Conservation (phyloP, 2,113 vertebrate genomes). For the Bos javanicus region DNA sequence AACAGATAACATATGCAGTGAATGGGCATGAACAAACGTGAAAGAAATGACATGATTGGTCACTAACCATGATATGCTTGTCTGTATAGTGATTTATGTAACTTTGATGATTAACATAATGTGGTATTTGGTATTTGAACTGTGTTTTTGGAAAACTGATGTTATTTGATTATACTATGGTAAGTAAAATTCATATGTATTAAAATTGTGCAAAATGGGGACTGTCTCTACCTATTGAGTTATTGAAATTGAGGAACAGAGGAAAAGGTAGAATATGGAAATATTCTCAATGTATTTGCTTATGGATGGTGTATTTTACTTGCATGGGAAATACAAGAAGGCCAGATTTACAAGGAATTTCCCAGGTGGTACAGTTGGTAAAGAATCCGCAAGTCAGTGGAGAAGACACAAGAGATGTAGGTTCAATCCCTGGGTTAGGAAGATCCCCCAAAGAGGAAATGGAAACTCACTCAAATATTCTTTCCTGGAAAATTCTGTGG, state of each 20-base stretch:
- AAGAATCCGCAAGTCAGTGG: background rate
- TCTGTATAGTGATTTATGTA: background rate
- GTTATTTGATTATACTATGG: background rate
- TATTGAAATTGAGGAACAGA: background rate
- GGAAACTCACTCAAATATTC: background rate
- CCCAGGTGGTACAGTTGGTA: background rate
- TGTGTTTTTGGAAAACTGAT: background rate
- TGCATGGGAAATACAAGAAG: background rate
- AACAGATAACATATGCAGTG: background rate
- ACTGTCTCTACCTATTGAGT: background rate
- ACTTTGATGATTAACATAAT: background rate
- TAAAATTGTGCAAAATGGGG: background rate
- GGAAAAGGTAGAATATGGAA: background rate
- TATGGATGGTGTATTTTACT: background rate
- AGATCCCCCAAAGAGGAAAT: background rate
- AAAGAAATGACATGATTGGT: background rate
- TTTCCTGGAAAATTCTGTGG: background rate
- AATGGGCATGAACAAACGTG: background rate
- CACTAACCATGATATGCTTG: background rate
- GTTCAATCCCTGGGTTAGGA: background rate
- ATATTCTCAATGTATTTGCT: background rate
- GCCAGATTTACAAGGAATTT: background rate
- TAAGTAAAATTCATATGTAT: background rate
- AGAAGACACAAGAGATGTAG: background rate
- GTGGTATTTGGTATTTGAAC: background rate